These are phyloP conservation scores for Scleropages formosus DNA, from an alignment of 2,797 vertebrate genomes.

Conservation along the genomic window DNA sequence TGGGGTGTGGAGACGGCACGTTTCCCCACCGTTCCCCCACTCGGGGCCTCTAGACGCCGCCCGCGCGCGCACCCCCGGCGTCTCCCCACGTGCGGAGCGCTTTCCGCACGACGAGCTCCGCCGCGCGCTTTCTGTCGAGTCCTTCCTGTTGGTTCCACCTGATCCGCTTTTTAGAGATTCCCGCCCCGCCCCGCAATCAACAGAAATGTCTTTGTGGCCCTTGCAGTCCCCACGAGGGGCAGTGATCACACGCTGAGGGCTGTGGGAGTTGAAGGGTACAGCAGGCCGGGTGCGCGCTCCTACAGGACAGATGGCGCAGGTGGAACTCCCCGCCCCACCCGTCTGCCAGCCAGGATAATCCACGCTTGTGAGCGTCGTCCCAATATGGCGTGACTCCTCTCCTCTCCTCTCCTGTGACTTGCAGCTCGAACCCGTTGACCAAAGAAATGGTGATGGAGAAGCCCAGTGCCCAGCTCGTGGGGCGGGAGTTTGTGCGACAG, in stretches of 20 bases:
- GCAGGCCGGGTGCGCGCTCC: not conserved
- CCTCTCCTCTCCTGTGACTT: not conserved
- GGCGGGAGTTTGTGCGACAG: slow-evolving; percentile 99
- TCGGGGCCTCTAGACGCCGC: no score
- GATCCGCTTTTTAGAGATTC: not conserved
- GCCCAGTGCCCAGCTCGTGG: slow-evolving; percentile 99
- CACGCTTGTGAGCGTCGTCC: no score
- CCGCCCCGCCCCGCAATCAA: not conserved
- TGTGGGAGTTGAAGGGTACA: not conserved
- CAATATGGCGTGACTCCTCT: not conserved
- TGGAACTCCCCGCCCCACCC: not conserved
- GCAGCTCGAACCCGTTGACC: slow-evolving; percentile 86
- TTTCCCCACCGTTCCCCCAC: no score
- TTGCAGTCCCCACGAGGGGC: no score
- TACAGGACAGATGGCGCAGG: slow-evolving; percentile 29
- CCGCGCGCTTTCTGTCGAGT: no score
- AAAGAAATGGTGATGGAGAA: slow-evolving; percentile 99
- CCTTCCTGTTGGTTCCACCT: no score
- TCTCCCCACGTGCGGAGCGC: no score
- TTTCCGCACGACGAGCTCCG: no score
- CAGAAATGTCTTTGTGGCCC: no score
- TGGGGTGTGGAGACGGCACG: no score
- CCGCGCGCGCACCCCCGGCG: no score
- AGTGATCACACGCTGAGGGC: no score
- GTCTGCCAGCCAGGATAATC: not conserved